Evolutionary conservation across 2,888 invertebrate genomes (phyloP), one percentile per base, ranked within the genome.

Genomic region (Polydrusus pterygomalis): DNA sequence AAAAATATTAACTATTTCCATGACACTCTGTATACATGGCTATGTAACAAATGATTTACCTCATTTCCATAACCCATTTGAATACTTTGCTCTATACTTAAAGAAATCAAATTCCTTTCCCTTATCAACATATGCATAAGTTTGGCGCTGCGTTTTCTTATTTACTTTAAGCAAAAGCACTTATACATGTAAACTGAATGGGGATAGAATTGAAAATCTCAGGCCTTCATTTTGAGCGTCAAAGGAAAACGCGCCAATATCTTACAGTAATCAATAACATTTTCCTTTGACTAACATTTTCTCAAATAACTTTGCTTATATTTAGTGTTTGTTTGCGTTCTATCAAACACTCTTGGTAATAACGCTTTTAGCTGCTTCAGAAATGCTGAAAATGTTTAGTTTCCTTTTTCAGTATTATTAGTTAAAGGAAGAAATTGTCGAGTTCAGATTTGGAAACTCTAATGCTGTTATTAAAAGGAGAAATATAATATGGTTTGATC

Each of bases 211-310:
- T 60, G 73, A 73, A 73, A 73, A 73, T 73, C 73, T 67, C 17
- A 30, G 38, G 47, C 58, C 65, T 54, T 73, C 67, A 67, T 73
- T 67, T 73, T 47, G 13, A 67, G 56, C 73, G 73, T 73, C 79
- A 73, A 65, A 67, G 73, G 65, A 58, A 60, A 67, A 58, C 65
- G 65, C 45, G 74, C 79, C 80, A 80, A 80, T 82, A 81, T 81
- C 78, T 78, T 77, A 80, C 64, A 77, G 79, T 80, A 80, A 82
- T 82, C 82, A 81, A 82, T 82, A 81, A 79, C 79, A 74, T 79
- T 80, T 45, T 74, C 79, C 80, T 81, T 81, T 80, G 79, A 78
- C 81, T 81, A 80, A 81, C 81, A 81, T 81, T 81, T 82, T 80
- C 81, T 80, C 79, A 78, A 80, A 79, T 81, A 80, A 79, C 78